phyloP scores from a whole-genome alignment of 2,797 vertebrate genomes.

The Micromesistius poutassou region DNA sequence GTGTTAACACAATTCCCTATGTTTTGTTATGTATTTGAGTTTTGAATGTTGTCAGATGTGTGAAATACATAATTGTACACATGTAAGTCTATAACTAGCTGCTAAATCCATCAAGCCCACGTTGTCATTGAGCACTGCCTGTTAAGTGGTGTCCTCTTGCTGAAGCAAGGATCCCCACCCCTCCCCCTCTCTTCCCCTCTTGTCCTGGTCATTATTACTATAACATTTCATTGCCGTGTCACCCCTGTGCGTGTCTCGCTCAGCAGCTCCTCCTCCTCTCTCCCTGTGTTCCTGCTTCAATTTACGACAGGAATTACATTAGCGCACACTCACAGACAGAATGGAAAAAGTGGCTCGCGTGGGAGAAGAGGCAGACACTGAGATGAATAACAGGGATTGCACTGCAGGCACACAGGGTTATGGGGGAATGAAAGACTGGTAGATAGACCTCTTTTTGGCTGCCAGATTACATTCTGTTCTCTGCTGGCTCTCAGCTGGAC shows the following conservation, averaged over 20 bases:
- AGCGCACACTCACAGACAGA: constrained; percentile 16
- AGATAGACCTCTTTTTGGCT: constrained; percentile 30
- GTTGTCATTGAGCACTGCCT: constrained; percentile 3
- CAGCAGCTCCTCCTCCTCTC: constrained; percentile 7
- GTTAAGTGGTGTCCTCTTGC: constrained; percentile 14
- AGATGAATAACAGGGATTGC: constrained; percentile 37
- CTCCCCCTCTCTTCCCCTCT: neutral
- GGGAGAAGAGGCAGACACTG: constrained; percentile 28
- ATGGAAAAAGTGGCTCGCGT: constrained; percentile 43
- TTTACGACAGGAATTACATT: constrained; percentile 41
- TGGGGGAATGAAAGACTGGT: constrained; percentile 23
- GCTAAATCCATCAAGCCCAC: neutral
- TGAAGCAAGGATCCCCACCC: neutral
- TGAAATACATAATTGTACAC: neutral
- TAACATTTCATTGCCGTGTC: constrained; percentile 16
- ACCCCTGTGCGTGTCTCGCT: neutral
- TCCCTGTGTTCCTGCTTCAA: constrained; percentile 36
- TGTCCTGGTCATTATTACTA: constrained; percentile 17
- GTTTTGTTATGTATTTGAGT: neutral
- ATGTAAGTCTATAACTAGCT: neutral
- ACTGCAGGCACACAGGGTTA: constrained; percentile 23
- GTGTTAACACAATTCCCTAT: neutral
- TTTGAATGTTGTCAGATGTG: neutral
- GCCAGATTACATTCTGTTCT: constrained; percentile 16
- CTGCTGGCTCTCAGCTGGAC: constrained; percentile 17